Base-by-base conservation (phyloP, 2,797 vertebrate genomes). In the Meda fulgida region DNA sequence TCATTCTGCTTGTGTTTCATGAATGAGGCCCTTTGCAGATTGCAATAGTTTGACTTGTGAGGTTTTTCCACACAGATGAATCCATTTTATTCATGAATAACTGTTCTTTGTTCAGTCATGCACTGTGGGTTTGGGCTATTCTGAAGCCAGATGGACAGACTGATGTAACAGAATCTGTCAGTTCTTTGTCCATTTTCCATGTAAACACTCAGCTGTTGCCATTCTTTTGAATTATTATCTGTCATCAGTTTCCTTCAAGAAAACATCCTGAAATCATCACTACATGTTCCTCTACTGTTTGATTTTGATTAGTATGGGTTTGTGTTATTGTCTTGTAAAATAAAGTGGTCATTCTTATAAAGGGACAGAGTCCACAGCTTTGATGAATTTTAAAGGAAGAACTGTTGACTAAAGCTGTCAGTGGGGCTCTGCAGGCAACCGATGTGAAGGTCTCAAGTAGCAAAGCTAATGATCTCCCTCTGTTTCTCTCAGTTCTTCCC, bases 401-500 rank as follows among this genome's bases (percentile, higher is more conserved):
- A 76, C 36, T 78, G 75, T 70, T 71, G 83, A 84, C 19, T 84
- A 8, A 78, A 84, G 38, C 75, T 84, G 75, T 84, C 83, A 60
- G 2, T 34, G 21, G 2, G 51, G 0, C n/a, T 77, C 31, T 60
- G 63, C 18, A 16, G 48, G 11, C 21, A 58, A 1, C 38, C 36
- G 5, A 67, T 77, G 43, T 19, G 7, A 73, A 76, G 10, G 55
- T 78, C 75, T 72, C 46, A 26, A 48, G 48, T 26, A 60, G 55
- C 31, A 26, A 19, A 16, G 1, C 19, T 86, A 53, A 43, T 26
- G 13, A 67, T 78, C 48, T 84, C 79, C 89, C 46, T 88, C 82
- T 90, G 53, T 86, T 60, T 67, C 93, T 73, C 88, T 65, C 93
- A 99, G 98, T 98, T 98, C 92, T 98, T 98, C 89, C 94, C 93